Base-by-base conservation (phyloP, 2,797 vertebrate species). In the Danio kyathit region DNA sequence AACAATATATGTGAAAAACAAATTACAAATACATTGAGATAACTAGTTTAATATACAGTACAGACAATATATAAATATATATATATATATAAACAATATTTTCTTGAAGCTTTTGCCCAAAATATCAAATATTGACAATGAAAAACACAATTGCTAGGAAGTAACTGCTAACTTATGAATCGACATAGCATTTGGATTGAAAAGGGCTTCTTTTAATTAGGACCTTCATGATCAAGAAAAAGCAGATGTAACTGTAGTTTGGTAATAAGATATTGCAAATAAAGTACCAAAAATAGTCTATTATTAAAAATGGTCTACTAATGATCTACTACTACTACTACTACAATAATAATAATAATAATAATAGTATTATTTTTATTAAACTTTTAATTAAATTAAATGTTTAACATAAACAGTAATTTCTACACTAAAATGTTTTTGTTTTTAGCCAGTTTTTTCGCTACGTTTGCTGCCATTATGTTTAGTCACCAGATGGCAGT, bases 401-500 rank as follows among this genome's bases (percentile, higher is more conserved):
- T 29, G 29, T 29, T 29, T 29, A 3, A 29, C 1, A 29, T 29
- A 3, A 1, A 29, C 29, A 29, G 29, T n/a, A n/a, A n/a, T n/a
- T n/a, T n/a, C n/a, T n/a, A n/a, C n/a, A n/a, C n/a, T n/a, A n/a
- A n/a, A n/a, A n/a, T n/a, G n/a, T n/a, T n/a, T n/a, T n/a, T 19
- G 16, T 51, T 40, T 14, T 38, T 52, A 6, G 12, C 60, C n/a
- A 59, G 9, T 6, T 38, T 73, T 4, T 38, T 13, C 10, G 1
- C 7, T 5, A 38, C 8, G 12, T 56, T 29, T 86, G 70, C 56
- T 84, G 38, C 86, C 65, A 72, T 73, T 41, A 44, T 43, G 74
- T 16, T 43, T 43, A 76, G 84, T 84, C 90, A 88, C 87, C 84
- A 54, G 85, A 87, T 88, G 89, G 90, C 89, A 90, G 87, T 82